These are phyloP conservation scores for Psilanteris sp. DNA, from an alignment of 1,140 invertebrate species.

Conservation along the genomic window DNA sequence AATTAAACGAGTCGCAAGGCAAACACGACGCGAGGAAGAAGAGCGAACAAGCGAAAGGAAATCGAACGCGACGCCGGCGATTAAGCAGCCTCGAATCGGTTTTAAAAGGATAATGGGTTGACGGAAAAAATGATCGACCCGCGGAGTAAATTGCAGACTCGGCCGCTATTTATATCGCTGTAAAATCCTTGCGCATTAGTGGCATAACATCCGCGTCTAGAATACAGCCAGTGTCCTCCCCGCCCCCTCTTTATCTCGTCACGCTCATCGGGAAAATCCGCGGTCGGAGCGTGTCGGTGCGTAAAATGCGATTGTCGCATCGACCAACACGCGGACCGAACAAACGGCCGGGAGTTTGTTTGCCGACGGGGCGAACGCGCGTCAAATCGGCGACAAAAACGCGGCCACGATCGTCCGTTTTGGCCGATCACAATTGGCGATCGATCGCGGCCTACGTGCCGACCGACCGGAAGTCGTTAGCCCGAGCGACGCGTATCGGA, in stretches of 20 bases:
- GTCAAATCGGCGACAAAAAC: too few species aligned
- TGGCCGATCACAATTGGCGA: too few species aligned
- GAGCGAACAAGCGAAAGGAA: too few species aligned
- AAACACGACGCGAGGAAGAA: too few species aligned
- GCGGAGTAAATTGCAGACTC: too few species aligned
- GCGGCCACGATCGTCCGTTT: too few species aligned
- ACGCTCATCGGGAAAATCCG: conserved; percentile 47
- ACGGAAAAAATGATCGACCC: conserved; percentile 18
- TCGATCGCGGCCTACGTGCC: conserved; percentile 33
- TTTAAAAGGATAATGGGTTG: conserved; percentile 11
- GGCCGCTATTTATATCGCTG: conserved; percentile 35
- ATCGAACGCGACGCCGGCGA: too few species aligned
- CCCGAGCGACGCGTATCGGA: conserved; percentile 36
- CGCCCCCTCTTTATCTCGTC: conserved; percentile 37
- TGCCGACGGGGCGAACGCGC: too few species aligned
- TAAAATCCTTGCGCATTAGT: conserved; percentile 36
- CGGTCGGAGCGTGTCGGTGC: conserved; percentile 46
- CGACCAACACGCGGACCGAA: conserved; percentile 10
- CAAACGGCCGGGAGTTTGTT: too few species aligned
- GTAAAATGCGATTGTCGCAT: conserved; percentile 46
- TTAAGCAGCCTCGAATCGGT: too few species aligned
- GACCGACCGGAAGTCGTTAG: conserved; percentile 55
- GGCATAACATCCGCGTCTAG: conserved; percentile 40
- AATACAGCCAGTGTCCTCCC: conserved; percentile 19
- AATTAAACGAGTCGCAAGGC: too few species aligned